Evolutionary conservation across 2,113 vertebrate species (phyloP).

Genomic region (Xiphias gladius): DNA sequence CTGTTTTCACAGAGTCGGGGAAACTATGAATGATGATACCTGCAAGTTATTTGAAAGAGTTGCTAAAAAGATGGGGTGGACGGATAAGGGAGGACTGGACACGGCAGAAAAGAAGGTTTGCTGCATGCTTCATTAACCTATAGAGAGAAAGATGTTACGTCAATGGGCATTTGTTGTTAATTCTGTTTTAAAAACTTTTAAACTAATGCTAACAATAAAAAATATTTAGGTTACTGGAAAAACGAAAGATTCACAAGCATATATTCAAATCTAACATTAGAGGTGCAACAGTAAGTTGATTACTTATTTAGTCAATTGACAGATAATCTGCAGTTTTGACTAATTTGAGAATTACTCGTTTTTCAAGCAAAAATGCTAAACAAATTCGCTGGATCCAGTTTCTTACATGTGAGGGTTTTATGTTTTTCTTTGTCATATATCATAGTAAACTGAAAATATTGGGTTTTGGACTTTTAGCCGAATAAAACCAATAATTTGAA

Average conservation of each 20-base stretch:
- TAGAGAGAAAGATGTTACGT: neutral
- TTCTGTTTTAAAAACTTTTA: too few species aligned
- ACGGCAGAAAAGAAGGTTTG: conserved; percentile 73
- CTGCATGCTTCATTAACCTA: neutral
- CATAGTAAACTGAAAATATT: neutral
- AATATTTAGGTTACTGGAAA: neutral
- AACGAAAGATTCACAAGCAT: neutral
- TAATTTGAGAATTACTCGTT: too few species aligned
- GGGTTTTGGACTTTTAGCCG: too few species aligned
- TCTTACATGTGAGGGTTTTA: too few species aligned
- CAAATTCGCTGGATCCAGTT: too few species aligned
- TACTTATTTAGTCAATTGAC: too few species aligned
- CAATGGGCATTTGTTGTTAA: neutral
- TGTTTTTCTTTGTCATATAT: neutral
- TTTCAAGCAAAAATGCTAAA: too few species aligned
- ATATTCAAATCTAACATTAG: neutral
- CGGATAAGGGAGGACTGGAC: conserved; percentile 66
- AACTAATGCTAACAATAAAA: too few species aligned
- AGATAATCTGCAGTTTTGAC: too few species aligned
- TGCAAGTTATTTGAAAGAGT: conserved; percentile 76
- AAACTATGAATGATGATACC: conserved; percentile 72
- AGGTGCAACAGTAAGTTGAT: too few species aligned
- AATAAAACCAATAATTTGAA: neutral
- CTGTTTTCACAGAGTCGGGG: neutral
- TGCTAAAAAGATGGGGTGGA: conserved; percentile 78